These are phyloP conservation scores for Pteronotus mesoamericanus DNA, from an alignment of 2,797 vertebrate genomes.

Conservation along the genomic window DNA sequence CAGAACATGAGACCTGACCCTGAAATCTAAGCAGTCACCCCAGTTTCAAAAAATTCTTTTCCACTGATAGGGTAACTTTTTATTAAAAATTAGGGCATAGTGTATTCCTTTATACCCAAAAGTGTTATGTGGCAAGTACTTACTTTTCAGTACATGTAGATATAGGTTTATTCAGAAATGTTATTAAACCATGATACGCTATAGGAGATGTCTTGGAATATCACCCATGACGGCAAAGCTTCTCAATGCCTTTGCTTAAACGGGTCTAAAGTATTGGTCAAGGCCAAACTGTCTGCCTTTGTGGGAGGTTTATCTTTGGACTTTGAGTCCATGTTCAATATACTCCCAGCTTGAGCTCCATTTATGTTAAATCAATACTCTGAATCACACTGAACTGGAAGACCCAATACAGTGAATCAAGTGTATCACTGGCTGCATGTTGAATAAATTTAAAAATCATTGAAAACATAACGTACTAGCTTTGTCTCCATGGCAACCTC, in stretches of 20 bases:
- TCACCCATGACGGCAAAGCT: background rate
- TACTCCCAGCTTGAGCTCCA: background rate
- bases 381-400: background rate
- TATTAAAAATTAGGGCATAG: background rate
- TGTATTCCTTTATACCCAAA: background rate
- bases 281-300: background rate
- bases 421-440: background rate
- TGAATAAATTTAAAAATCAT: background rate
- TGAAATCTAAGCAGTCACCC: background rate
- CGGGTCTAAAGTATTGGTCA: background rate
- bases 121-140: background rate
- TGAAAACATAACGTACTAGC: background rate
- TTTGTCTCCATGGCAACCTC: constrained; percentile 6
- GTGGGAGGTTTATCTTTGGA: background rate
- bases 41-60: background rate
- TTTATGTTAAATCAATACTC: background rate
- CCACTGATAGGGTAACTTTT: background rate
- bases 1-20: background rate
- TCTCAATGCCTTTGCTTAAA: background rate
- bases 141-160: background rate
- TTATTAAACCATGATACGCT: background rate
- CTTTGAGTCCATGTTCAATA: background rate
- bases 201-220: background rate
- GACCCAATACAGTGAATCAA: background rate
- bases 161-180: constrained; percentile 15